Base-by-base conservation (phyloP, 2,888 invertebrate genomes). In the Eilema sororculum region DNA sequence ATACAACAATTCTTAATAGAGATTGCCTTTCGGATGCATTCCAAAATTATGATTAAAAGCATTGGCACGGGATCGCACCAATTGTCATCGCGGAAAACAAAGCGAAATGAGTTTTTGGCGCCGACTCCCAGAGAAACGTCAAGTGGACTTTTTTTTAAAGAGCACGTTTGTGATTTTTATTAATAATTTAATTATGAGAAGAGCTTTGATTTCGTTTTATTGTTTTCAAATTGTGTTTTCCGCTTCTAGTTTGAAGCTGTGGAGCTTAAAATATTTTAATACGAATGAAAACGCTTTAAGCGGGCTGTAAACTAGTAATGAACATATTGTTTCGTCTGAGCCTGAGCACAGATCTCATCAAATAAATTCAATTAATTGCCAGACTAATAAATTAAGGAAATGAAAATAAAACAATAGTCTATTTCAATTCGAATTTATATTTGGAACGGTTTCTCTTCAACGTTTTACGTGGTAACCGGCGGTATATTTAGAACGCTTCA, bases 11-110 rank as follows among this genome's bases (percentile, higher is more conserved):
- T 73, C 57, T 66, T 57, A 62, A 33, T 1, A 60, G 68, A 67
- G 62, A 30, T 67, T 57, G 60, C 41, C 41, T 66, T 69, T 73
- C 75, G 72, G 71, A 82, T 75, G 74, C 81, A 78, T 80, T 82
- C 81, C 83, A 80, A 82, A 33, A 65, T n/a, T 70, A 74, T 82
- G 68, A 78, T 79, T 76, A 76, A 78, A n/a, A 78, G 74, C 33
- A 78, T 81, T 82, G 81, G 83, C 83, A 81, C 74, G 20, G 52
- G 58, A 62, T 69, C 69, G 60, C 61, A 67, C 61, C 65, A 71
- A 79, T 78, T 82, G 72, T 79, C 76, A 77, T 62, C 72, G 59
- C 10, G 65, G 25, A 46, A 66, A 69, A 78, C 70, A 69, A 75
- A 73, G 65, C 68, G 67, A 74, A 75, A 74, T 72, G 37, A n/a